These are phyloP conservation scores for Sphaerodactylus townsendi DNA, from an alignment of 2,113 vertebrate genomes.

Conservation along the genomic window DNA sequence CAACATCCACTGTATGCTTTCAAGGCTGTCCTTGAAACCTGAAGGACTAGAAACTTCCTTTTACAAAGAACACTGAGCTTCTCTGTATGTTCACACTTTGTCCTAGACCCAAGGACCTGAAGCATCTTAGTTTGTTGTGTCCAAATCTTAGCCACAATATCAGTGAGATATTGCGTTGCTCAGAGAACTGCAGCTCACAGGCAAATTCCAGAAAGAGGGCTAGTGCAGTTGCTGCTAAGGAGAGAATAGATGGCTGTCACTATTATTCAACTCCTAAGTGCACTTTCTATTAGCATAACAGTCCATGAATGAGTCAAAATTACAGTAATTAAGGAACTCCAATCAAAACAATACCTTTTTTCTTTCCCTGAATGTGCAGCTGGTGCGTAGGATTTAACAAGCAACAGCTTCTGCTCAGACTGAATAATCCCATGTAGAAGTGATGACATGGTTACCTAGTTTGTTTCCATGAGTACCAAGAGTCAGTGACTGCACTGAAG, in stretches of 20 bases:
- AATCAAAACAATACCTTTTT: conserved; percentile 36
- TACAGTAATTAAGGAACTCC: conserved; percentile 62
- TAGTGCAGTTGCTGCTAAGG: background rate
- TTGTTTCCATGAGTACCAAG: background rate
- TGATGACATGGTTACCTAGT: background rate
- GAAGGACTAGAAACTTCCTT: background rate
- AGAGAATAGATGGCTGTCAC: conserved; percentile 53
- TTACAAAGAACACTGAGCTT: background rate
- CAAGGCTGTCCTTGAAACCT: background rate
- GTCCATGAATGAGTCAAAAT: conserved; percentile 60
- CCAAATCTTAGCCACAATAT: background rate
- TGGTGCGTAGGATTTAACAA: conserved; percentile 43
- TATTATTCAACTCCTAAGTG: conserved; percentile 34
- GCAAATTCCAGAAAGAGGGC: conserved; percentile 32
- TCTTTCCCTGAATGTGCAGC: conserved; percentile 45
- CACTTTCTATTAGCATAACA: conserved; percentile 59
- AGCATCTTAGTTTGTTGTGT: background rate
- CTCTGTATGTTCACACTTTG: no score
- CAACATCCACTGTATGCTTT: background rate
- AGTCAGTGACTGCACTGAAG: conserved; percentile 39
- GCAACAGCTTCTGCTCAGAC: conserved; percentile 32
- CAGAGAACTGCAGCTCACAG: conserved; percentile 1
- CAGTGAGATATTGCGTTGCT: conserved; percentile 12
- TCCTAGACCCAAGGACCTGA: background rate
- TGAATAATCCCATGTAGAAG: conserved; percentile 8